phyloP scores from a whole-genome alignment of 1,140 invertebrate species.

The Maconellicoccus hirsutus region DNA sequence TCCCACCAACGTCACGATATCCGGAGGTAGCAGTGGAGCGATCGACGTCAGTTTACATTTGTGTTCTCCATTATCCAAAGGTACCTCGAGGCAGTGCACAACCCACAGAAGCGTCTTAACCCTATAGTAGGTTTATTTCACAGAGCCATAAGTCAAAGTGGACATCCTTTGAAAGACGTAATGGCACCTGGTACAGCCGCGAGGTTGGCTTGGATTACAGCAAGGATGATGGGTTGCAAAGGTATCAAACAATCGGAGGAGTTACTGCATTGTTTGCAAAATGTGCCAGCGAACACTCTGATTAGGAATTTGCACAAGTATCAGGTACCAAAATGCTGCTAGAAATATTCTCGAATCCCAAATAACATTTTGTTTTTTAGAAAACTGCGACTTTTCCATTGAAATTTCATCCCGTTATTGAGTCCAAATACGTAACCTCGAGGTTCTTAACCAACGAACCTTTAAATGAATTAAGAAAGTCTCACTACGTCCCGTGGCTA shows the following conservation, averaged over 20 bases:
- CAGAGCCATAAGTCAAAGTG: slow-evolving; percentile 64
- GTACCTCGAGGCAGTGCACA: not conserved
- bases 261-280: not conserved
- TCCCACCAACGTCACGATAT: slow-evolving; percentile 24
- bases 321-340: too few relatives aligned
- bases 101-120: too few relatives aligned
- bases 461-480: not conserved
- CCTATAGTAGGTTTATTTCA: slow-evolving; percentile 43
- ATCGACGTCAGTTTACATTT: slow-evolving; percentile 27
- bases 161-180: slow-evolving; percentile 31
- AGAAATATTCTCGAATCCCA: too few relatives aligned
- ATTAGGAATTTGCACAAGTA: not conserved
- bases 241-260: not conserved
- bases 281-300: not conserved
- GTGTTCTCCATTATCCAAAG: slow-evolving; percentile 26
- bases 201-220: not conserved
- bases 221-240: not conserved
- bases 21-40: slow-evolving; percentile 25
- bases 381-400: not conserved
- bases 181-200: not conserved
- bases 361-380: too few relatives aligned
- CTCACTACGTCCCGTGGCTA: not conserved
- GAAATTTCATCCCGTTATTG: not conserved
- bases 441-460: not conserved
- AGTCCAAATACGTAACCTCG: not conserved